Evolutionary conservation across 2,113 vertebrate species (phyloP), one percentile per base, ranked within the genome.

Genomic region (Myxocyprinus asiaticus): DNA sequence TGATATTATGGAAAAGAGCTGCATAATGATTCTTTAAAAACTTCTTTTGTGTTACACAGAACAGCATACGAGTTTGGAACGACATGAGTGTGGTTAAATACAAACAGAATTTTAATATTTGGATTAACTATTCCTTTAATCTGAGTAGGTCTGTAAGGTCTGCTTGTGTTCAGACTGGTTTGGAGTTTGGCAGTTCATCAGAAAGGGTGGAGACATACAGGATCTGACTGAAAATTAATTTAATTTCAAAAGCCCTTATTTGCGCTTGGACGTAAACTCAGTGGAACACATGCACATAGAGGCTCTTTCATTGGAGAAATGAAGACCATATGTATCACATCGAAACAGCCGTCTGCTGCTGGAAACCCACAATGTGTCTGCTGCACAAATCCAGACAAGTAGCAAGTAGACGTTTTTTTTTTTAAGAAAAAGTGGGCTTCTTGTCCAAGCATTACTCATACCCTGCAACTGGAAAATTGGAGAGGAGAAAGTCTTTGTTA

Each of bases 391-490:
- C 85, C 86, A 89, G 81, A 85, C 74, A 75, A 77, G 86, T 76
- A 88, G 68, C 80, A 81, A 82, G 12, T 58, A 33, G 22, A 33
- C 22, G 22, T 56, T 51, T 69, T 53, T 53, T 43, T 68, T 43
- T 70, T 59, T 72, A 71, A 61, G 80, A 85, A 63, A 81, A 78
- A 86, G 67, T 85, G 86, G 85, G 72, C 81, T 79, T 79, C 76
- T 66, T 68, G 76, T 85, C 83, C 86, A 86, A 84, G 85, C 87
- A 92, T 92, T 91, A 92, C 91, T 92, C 91, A 90, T 83, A 87
- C 79, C 81, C 86, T 88, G 85, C 82, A 82, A 86, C 88, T 93
- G 93, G 92, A 93, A 93, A 94, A 90, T 89, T 86, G 81, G 81
- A 88, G 87, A 86, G 86, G 85, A 79, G 85, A 81, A 88, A 83